Evolutionary conservation across 2,888 invertebrate species (phyloP), one percentile per base, ranked within the genome.

Genomic region (Suillia variegata): DNA sequence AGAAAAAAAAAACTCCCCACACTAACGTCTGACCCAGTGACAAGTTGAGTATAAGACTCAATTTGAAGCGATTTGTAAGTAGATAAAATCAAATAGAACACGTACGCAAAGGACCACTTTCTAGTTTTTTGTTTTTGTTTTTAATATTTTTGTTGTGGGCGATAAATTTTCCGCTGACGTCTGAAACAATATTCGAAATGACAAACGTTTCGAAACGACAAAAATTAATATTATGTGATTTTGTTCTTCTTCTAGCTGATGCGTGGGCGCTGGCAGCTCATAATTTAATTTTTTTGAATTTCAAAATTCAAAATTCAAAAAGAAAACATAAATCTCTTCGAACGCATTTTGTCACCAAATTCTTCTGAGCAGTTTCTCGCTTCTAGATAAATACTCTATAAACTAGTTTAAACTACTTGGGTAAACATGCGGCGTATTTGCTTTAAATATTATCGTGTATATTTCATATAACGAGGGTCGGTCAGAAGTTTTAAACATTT

Each of bases 71-170:
- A n/a, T n/a, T n/a, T n/a, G n/a, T n/a, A n/a, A n/a, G n/a, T n/a
- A n/a, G n/a, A n/a, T n/a, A n/a, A n/a, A n/a, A n/a, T n/a, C n/a
- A n/a, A n/a, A n/a, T n/a, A n/a, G n/a, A n/a, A n/a, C n/a, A n/a
- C n/a, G n/a, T 38, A 38, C 4, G 4, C 6, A 38, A 8, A 38
- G 12, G 15, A 13, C n/a, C 10, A 38, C n/a, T 38, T 31, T 31
- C 12, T 12, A 31, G 12, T 31, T 38, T 38, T 38, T n/a, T 34
- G 20, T 20, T 34, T 31, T 4, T 51, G 17, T 18, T 33, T 22
- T 56, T 49, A 48, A 56, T 49, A 49, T 48, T 48, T n/a, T 56
- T 56, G 56, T 56, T 56, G 48, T 56, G 17, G 56, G 56, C 56
- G 56, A 56, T 56, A 56, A 33, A 49, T 56, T 56, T 49, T 13